These are phyloP conservation scores for Parapristionchus giblindavisi DNA, from an alignment of 2,888 invertebrate genomes.

Conservation along the genomic window DNA sequence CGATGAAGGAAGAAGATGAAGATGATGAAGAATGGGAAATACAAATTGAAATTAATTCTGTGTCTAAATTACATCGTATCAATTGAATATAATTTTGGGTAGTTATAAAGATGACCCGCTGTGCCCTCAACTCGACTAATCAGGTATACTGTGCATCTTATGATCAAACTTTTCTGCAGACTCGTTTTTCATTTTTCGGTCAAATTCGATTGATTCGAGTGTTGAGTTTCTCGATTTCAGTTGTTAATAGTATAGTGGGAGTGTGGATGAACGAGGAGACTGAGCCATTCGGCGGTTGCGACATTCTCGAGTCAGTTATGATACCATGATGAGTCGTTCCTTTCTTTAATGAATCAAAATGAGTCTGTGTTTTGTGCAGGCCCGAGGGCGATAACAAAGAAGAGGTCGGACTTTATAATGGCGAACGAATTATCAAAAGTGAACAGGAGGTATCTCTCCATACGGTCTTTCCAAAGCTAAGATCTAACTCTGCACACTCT, in stretches of 20 bases:
- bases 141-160: neutral
- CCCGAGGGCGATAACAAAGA: too few species aligned
- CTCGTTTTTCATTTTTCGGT: neutral
- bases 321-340: too few species aligned
- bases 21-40: neutral
- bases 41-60: neutral
- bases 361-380: too few species aligned
- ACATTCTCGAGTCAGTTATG: slow-evolving; percentile 21
- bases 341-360: too few species aligned
- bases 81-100: neutral
- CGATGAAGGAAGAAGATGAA: neutral
- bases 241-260: neutral
- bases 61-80: neutral
- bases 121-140: slow-evolving; percentile 5
- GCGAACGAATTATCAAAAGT: too few species aligned
- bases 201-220: neutral
- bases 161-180: neutral
- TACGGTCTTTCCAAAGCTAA: too few species aligned
- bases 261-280: slow-evolving; percentile 22
- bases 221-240: neutral
- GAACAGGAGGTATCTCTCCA: too few species aligned
- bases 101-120: neutral
- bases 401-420: too few species aligned
- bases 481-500: too few species aligned
- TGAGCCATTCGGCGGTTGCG: slow-evolving; percentile 32